Conservation (phyloP, 2,113 vertebrate species). For the Pseudonaja textilis region DNA sequence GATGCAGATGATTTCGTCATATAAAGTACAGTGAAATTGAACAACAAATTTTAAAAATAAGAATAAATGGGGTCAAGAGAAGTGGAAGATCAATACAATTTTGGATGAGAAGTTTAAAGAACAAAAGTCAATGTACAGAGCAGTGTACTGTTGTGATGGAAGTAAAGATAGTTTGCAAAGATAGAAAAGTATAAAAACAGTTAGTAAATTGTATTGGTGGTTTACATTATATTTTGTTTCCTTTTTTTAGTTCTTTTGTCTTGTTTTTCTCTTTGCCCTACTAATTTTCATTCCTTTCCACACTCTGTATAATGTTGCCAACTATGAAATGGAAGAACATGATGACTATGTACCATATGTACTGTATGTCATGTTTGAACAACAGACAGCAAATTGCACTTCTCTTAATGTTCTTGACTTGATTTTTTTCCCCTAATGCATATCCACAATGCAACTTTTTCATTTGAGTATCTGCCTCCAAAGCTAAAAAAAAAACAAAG, state of each 20-base stretch:
- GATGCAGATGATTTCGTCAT: background rate
- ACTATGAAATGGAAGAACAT: background rate
- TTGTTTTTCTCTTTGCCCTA: background rate
- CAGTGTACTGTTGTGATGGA: background rate
- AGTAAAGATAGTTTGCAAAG: background rate
- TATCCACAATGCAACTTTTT: background rate
- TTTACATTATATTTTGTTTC: background rate
- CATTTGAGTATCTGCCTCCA: background rate
- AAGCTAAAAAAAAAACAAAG: background rate
- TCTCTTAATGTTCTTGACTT: background rate
- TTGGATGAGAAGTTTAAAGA: background rate
- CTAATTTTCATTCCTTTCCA: background rate
- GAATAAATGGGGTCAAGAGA: background rate
- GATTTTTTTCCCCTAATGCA: background rate
- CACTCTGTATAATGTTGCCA: background rate
- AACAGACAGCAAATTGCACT: background rate
- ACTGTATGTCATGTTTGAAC: background rate
- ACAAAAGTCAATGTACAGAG: background rate
- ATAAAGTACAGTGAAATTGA: background rate
- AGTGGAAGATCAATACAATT: background rate
- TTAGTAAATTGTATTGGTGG: background rate
- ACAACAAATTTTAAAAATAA: background rate
- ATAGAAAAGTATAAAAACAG: background rate
- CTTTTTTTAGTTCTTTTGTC: background rate
- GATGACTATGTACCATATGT: background rate